phyloP scores from a whole-genome alignment of 1,140 invertebrate genomes.

The Coenobita brevimanus region DNA sequence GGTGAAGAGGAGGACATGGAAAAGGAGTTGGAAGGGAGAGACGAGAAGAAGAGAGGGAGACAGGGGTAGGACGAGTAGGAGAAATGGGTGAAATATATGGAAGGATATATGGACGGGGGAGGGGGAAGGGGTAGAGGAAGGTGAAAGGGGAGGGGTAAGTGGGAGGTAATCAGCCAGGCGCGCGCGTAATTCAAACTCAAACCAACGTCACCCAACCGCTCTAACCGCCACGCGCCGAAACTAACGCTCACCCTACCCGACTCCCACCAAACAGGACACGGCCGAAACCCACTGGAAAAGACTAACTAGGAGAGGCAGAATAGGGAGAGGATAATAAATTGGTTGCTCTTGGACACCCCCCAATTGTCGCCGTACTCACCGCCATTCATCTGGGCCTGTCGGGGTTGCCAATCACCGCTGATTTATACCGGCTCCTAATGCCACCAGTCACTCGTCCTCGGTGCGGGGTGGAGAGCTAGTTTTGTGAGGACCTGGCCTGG shows the following conservation, averaged over 20 bases:
- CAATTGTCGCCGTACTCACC: slow-evolving; percentile 59
- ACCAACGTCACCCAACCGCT: slow-evolving; percentile 17
- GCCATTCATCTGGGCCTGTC: slow-evolving; percentile 55
- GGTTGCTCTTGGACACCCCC: slow-evolving; percentile 61
- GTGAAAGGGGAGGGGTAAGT: background rate
- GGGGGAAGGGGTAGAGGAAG: background rate
- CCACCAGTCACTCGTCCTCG: slow-evolving; percentile 55
- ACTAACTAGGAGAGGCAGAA: slow-evolving; percentile 43
- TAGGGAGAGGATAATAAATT: slow-evolving; percentile 58
- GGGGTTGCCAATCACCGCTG: slow-evolving; percentile 56
- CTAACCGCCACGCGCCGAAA: background rate
- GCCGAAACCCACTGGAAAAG: slow-evolving; percentile 34
- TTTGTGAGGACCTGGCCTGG: too few relatives aligned
- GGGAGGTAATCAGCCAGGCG: background rate
- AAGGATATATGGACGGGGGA: too few relatives aligned
- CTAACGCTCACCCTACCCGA: too few relatives aligned
- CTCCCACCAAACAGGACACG: too few relatives aligned
- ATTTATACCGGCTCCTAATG: slow-evolving; percentile 63
- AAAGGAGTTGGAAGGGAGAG: background rate
- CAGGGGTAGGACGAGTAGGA: too few relatives aligned
- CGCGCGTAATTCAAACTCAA: slow-evolving; percentile 60
- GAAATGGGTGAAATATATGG: too few relatives aligned
- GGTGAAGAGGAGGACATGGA: background rate
- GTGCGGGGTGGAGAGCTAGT: too few relatives aligned
- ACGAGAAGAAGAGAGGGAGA: too few relatives aligned